A percentile compares a stretch with the other conserved stretches of the same genome.
Evolutionary conservation across 2,888 invertebrate genomes (phyloP).

Genomic region (Zygogramma bicolorata): DNA sequence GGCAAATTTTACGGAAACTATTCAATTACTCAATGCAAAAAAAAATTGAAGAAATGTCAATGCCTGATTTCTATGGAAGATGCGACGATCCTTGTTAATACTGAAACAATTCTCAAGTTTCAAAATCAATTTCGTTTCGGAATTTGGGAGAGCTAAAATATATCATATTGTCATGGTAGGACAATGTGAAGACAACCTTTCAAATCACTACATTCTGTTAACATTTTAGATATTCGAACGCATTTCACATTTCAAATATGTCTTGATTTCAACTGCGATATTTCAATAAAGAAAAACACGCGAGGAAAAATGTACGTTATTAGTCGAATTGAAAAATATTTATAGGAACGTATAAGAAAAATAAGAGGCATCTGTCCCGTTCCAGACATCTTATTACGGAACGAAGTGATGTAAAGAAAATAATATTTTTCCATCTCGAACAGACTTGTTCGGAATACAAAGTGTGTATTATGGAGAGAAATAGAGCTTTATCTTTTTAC

Average conservation of each 20-base stretch:
- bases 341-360: slow-evolving; percentile 42
- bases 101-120: no score
- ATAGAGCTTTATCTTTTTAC: slow-evolving; percentile 59
- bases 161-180: no score
- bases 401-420: slow-evolving; percentile 64
- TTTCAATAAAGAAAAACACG: background rate
- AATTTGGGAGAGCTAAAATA: no score
- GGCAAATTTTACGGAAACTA: no score
- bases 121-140: no score
- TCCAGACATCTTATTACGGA: slow-evolving; percentile 60
- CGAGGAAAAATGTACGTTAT: slow-evolving; percentile 30
- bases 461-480: slow-evolving; percentile 63
- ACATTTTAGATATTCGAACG: background rate
- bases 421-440: slow-evolving; percentile 65
- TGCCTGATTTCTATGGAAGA: no score
- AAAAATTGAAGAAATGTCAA: no score
- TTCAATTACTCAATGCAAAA: no score
- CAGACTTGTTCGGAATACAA: slow-evolving; percentile 64
- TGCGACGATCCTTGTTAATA: no score
- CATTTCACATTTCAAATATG: background rate
- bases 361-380: slow-evolving; percentile 51
- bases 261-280: background rate
- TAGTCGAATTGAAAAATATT: slow-evolving; percentile 45
- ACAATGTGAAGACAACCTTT: no score
- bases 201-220: background rate